Percentiles rank a stretch among this genome's conserved stretches.
These are phyloP conservation scores for Acipenser transmontanus DNA, from an alignment of 2,797 vertebrate species.

Conservation along the genomic window DNA sequence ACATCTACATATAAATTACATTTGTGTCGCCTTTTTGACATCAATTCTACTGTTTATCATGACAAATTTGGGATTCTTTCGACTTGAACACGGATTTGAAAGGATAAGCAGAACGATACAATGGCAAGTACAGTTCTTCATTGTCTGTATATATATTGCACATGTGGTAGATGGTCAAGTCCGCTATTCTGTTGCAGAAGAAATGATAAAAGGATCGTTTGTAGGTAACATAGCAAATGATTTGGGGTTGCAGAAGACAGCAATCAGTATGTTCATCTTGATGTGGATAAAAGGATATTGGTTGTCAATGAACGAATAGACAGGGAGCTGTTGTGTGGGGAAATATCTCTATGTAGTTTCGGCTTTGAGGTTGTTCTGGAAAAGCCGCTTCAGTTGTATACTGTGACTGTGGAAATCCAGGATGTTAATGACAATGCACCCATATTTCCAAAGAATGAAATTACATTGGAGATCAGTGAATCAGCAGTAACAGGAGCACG, in stretches of 20 bases:
- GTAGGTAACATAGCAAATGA: slow-evolving; percentile 74
- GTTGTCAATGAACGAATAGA: slow-evolving; percentile 63
- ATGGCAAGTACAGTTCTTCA: slow-evolving; percentile 58
- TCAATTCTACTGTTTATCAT: too few species aligned
- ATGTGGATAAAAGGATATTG: slow-evolving; percentile 65
- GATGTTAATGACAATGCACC: slow-evolving; percentile 59
- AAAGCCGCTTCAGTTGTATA: slow-evolving; percentile 50
- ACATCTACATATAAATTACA: too few species aligned
- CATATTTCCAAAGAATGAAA: slow-evolving; percentile 43
- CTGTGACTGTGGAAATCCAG: slow-evolving; percentile 47
- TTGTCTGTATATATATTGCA: slow-evolving; percentile 14
- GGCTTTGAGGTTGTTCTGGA: slow-evolving; percentile 52
- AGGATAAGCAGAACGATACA: background rate
- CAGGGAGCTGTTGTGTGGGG: slow-evolving; percentile 58
- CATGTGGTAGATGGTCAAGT: slow-evolving; percentile 47
- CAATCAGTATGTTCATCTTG: slow-evolving; percentile 64
- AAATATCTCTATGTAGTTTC: slow-evolving; percentile 49
- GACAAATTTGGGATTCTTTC: too few species aligned
- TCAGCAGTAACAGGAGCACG: slow-evolving; percentile 35
- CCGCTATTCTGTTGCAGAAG: slow-evolving; percentile 76
- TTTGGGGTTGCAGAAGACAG: slow-evolving; percentile 59
- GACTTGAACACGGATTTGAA: too few species aligned
- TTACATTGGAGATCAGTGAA: slow-evolving; percentile 49
- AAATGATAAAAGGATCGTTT: slow-evolving; percentile 64
- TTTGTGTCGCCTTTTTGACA: too few species aligned